Base-by-base conservation (phyloP, 2,113 vertebrate genomes). In the Dasyurus viverrinus region DNA sequence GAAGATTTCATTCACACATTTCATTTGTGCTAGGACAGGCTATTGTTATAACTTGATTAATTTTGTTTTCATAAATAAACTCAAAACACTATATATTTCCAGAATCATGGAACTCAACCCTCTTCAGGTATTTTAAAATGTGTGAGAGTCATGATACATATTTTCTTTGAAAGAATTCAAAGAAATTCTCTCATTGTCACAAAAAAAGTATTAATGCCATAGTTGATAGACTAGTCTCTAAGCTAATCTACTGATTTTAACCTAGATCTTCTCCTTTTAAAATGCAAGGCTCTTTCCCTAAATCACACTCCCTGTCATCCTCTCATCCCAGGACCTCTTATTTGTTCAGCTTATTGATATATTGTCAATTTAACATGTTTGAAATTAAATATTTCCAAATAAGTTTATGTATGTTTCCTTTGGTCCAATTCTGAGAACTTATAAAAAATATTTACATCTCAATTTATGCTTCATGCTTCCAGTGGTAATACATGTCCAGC, bases 21-120 rank as follows among this genome's bases (percentile, higher is more conserved):
- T 47, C 54, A 94, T 48, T 89, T 90, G 30, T 76, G 60, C 36
- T 76, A 76, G 60, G 36, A n/a, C 36, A n/a, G 60, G 5, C 60
- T 76, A 16, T n/a, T 94, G 36, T 90, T 24, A n/a, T 36, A 90
- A 89, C n/a, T 4, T 10, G 96, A 54, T 95, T 96, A 93, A 96
- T 94, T 97, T 95, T 96, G 84, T 96, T 93, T 47, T 57, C 46
- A 95, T 55, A 96, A 95, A 93, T 54, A 97, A 93, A 94, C 27
- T 89, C 92, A 54, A 94, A 90, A 92, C 42, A 94, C 1, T 53
- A 57, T 52, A 24, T 91, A 52, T 93, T 84, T 48, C 93, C 57
- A 93, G 68, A 93, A 54, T 46, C 9, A 5, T 84, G 57, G 95
- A 95, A 90, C 93, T 42, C 97, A 95, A 90, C 48, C 52, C 48